Evolutionary conservation across 2,113 vertebrate genomes (phyloP), one percentile per base, ranked within the genome.

Genomic region (Grammomys dolichurus): DNA sequence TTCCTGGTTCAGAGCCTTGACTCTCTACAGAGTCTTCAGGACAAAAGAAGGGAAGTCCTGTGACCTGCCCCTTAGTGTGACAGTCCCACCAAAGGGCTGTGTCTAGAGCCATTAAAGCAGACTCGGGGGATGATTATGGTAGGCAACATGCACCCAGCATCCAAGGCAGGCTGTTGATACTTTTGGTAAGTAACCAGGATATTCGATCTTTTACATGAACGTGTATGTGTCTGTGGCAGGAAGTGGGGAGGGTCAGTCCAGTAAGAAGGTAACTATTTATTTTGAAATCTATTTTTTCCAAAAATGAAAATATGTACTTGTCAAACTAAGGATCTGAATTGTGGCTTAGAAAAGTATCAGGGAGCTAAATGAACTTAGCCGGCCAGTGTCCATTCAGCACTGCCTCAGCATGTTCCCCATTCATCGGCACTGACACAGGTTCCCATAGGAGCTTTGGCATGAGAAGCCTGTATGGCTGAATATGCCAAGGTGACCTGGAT

Each of bases 211-310:
- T 76, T 3, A 20, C 11, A 5, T 51, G 85, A 24, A 36, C 43
- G 5, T 46, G 9, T 48, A 26, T 24, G 85, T 24, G 31, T 46
- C n/a, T 63, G 56, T 63, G 58, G 56, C 0, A 60, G 22, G 12
- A n/a, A n/a, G 43, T 40, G 2, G 1, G 65, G 65, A 5, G 28
- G 12, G 6, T 33, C 43, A 51, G 54, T 33, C 31, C 26, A 86
- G 82, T 65, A 82, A 93, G 46, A 33, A 89, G 54, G 5, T 87
- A 95, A 86, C 33, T 88, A 36, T 93, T 85, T 95, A 72, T 94
- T 95, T 95, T 89, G 40, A 70, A 96, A 70, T 70, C 8, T 94
- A 85, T 58, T 19, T 80, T 63, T 80, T 36, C 58, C 33, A 36
- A 24, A 93, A 91, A 80, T 89, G 60, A 91, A 60, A 46, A 56